Evolutionary conservation across 1,140 invertebrate genomes (phyloP).

Genomic region (Meteorus sp.): DNA sequence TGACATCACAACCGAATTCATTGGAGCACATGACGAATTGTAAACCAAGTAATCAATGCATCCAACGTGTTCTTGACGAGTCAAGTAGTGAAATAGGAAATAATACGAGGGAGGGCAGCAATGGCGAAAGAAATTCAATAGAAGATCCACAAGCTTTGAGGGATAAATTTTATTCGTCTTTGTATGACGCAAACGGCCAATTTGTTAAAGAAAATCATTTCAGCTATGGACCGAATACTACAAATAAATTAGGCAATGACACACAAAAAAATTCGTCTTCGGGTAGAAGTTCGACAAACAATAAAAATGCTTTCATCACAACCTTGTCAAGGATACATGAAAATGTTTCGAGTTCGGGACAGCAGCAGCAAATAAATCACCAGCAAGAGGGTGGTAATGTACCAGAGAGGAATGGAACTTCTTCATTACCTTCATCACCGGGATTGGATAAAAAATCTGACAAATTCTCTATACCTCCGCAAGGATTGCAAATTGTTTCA

Average conservation of each 20-base stretch:
- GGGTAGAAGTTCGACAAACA: conserved; percentile 31
- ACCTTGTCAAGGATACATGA: conserved; percentile 68
- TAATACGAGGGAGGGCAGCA: conserved; percentile 31
- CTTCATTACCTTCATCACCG: conserved; percentile 50
- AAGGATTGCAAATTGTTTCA: conserved; percentile 67
- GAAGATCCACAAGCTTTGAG: conserved; percentile 31
- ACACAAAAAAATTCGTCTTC: conserved; percentile 20
- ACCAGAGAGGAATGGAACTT: conserved; percentile 46
- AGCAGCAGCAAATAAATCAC: conserved; percentile 48
- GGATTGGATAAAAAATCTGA: conserved; percentile 49
- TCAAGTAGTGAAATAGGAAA: conserved; percentile 48
- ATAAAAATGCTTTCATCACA: conserved; percentile 62
- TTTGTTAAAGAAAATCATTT: conserved; percentile 36
- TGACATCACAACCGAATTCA: conserved; percentile 25
- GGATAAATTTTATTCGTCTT: conserved; percentile 36
- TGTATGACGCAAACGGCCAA: conserved; percentile 32
- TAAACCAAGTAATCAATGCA: conserved; percentile 52
- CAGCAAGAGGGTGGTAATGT: conserved; percentile 29
- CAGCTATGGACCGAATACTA: conserved; percentile 27
- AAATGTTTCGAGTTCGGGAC: conserved; percentile 57
- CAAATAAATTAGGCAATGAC: conserved; percentile 26
- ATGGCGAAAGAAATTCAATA: conserved; percentile 23
- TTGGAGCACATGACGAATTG: conserved; percentile 22
- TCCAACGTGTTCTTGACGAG: conserved; percentile 54
- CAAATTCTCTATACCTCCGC: conserved; percentile 61